Evolutionary conservation across 2,797 vertebrate genomes (phyloP).

Genomic region (Thalassophryne amazonica): DNA sequence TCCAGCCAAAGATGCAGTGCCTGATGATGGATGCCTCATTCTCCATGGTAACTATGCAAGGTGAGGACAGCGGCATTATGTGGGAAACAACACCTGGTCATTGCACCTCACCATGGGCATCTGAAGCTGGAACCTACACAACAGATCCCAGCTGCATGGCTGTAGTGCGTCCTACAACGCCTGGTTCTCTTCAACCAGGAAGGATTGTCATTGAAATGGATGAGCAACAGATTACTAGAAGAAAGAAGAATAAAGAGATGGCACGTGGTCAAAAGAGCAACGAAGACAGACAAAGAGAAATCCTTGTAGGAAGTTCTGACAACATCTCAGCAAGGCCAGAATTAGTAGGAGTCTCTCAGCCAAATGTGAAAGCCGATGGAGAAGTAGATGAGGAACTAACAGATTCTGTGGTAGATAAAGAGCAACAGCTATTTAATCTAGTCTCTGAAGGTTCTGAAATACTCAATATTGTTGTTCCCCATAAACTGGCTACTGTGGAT

Average conservation of each 20-base stretch:
- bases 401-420: constrained; percentile 65
- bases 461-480: constrained; percentile 87
- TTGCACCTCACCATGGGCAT: constrained; percentile 85
- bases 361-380: constrained; percentile 58
- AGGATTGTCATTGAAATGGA: constrained; percentile 89
- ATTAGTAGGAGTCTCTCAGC: constrained; percentile 69
- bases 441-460: constrained; percentile 93
- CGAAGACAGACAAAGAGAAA: constrained; percentile 9
- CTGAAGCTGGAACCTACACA: constrained; percentile 76
- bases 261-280: constrained; percentile 23
- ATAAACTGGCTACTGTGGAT: constrained; percentile 82
- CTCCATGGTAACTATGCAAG: constrained; percentile 92
- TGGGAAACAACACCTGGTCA: constrained; percentile 89
- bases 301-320: constrained; percentile 29
- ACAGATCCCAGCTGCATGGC: constrained; percentile 63
- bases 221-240: constrained; percentile 79
- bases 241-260: constrained; percentile 66
- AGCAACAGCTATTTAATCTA: constrained; percentile 81
- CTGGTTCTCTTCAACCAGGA: constrained; percentile 80
- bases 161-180: constrained; percentile 23
- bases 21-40: constrained; percentile 91
- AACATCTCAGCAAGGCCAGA: constrained; percentile 64
- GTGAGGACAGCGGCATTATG: constrained; percentile 89
- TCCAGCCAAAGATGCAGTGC: constrained; percentile 87
- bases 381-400: constrained; percentile 20